A percentile compares a stretch with the other conserved stretches of the same genome.
phyloP scores from a whole-genome alignment of 1,140 invertebrate species.

The Camponotus floridanus region DNA sequence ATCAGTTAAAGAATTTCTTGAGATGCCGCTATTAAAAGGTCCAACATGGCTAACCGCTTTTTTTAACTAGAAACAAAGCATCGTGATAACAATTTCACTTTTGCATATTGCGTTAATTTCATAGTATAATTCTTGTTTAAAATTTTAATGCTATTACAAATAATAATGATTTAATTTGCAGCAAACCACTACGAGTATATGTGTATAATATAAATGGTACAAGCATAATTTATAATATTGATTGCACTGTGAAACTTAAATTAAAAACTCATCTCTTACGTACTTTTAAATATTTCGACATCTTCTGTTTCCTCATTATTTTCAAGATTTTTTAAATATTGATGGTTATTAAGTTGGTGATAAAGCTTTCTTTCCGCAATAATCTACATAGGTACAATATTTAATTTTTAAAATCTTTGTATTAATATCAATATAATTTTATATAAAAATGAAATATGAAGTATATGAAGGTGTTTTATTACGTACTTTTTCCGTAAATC shows the following conservation, averaged over 20 bases:
- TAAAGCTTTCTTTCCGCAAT: constrained; percentile 76
- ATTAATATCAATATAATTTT: too few relatives aligned
- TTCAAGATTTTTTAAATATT: constrained; percentile 58
- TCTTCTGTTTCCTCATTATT: neutral
- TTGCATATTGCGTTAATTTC: neutral
- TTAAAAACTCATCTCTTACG: neutral
- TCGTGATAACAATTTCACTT: too few relatives aligned
- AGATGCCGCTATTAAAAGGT: constrained; percentile 90
- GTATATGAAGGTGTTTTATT: too few relatives aligned
- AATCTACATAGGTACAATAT: constrained; percentile 59
- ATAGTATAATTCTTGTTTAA: neutral
- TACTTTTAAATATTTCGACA: neutral
- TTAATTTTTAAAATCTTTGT: neutral
- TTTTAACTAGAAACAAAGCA: constrained; percentile 82
- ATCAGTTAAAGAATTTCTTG: constrained; percentile 86
- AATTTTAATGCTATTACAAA: too few relatives aligned
- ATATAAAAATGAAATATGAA: neutral
- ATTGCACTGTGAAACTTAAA: too few relatives aligned
- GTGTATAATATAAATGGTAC: too few relatives aligned
- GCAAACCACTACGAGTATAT: too few relatives aligned
- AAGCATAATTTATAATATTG: too few relatives aligned
- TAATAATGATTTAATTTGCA: too few relatives aligned
- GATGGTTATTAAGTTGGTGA: constrained; percentile 68
- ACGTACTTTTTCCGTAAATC: constrained; percentile 89
- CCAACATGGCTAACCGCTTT: constrained; percentile 92